Conservation (phyloP, 1,140 invertebrate species). For the Macrotrachela quadricornifera region DNA sequence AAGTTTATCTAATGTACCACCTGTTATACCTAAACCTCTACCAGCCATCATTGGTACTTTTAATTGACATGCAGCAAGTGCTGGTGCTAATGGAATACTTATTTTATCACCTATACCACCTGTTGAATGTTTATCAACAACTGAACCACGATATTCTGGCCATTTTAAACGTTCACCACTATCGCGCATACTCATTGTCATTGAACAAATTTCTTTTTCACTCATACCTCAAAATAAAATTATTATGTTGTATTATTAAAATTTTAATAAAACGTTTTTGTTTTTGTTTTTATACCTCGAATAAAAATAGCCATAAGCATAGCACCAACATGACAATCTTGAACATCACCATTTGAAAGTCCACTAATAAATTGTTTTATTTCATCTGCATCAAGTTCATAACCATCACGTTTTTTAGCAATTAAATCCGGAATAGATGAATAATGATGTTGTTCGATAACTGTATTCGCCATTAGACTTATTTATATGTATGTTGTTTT, state of each 20-base stretch:
- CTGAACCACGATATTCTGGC: conserved; percentile 20
- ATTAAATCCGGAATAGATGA: background rate
- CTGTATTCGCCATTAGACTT: too few relatives aligned
- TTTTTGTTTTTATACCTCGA: too few relatives aligned
- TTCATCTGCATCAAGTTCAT: background rate
- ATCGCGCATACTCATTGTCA: conserved; percentile 26
- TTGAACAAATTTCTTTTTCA: too few relatives aligned
- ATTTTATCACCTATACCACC: conserved; percentile 45
- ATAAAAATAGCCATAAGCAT: conserved; percentile 39
- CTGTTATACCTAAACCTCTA: conserved; percentile 38
- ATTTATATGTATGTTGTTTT: too few relatives aligned
- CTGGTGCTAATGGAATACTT: conserved; percentile 39
- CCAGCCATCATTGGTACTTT: conserved; percentile 42
- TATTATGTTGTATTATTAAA: too few relatives aligned
- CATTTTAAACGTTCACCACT: conserved; percentile 30
- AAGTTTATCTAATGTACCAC: conserved; percentile 43
- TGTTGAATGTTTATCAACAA: conserved; percentile 45
- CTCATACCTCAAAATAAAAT: too few relatives aligned
- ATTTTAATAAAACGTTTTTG: too few relatives aligned
- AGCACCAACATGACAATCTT: conserved; percentile 29
- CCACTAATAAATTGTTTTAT: background rate
- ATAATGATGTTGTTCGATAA: too few relatives aligned
- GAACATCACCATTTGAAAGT: too few relatives aligned
- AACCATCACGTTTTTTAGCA: conserved; percentile 1
- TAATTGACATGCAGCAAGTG: conserved; percentile 37